Evolutionary conservation across 2,888 invertebrate genomes (phyloP), one percentile per base, ranked within the genome.

Genomic region (Lobophora halterata): DNA sequence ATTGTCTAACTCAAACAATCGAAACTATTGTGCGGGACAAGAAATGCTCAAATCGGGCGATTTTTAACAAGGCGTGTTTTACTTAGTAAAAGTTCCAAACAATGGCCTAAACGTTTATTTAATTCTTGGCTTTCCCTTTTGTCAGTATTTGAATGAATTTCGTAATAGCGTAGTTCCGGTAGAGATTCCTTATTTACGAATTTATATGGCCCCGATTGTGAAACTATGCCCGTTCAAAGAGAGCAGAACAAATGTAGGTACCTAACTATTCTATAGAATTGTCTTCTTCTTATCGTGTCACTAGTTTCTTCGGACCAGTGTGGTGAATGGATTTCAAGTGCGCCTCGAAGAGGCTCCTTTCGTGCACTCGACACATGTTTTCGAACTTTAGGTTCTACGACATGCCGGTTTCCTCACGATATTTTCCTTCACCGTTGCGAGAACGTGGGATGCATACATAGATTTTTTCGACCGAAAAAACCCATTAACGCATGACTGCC

Each of bases 81-180:
- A 61, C 69, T 62, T 33, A 62, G 75, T 71, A 73, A 72, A 74
- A 75, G 71, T 71, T 55, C 46, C 67, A 69, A 72, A 82, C 80
- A 83, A 83, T 79, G 58, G 30, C 20, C 32, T 49, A 18, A 26
- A 71, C 67, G 65, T 65, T 64, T 67, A 68, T 71, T 76, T 68
- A 66, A 75, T 75, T 71, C 65, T 57, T 55, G 65, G 73, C 81
- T 81, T 81, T 81, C 81, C 74, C 74, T 79, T 79, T 71, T 71
- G 61, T 61, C 53, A 38, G 54, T 62, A 61, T 65, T 70, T 61
- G 56, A 60, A 61, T 61, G 59, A 62, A 66, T 65, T 66, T 60
- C 59, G 63, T 64, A 64, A 67, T 58, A 61, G 51, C 45, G 9
- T 33, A 40, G 58, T 60, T 64, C 56, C 59, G 61, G 58, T 54